Base-by-base conservation (phyloP, 2,797 vertebrate genomes). In the Melopsittacus undulatus region DNA sequence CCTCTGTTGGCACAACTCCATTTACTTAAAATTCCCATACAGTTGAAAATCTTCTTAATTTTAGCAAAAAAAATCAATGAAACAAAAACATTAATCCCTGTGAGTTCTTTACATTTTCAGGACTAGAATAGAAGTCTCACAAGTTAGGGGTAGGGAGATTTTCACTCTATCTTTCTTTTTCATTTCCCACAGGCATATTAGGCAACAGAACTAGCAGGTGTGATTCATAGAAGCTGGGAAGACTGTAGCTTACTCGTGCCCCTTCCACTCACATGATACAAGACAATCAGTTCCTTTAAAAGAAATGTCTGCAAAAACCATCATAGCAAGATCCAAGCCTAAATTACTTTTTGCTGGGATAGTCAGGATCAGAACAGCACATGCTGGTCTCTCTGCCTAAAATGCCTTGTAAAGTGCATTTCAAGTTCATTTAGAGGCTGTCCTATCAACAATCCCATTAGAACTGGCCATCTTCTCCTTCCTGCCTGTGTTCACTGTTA, bases 291-390 rank as follows among this genome's bases (percentile, higher is more conserved):
- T 69, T 73, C 6, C 29, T 89, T 49, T 24, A 7, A 66, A 61
- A 46, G 22, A 61, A 61, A 30, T 3, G 1, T 40, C 86, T 78
- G 15, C 13, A 77, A 34, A 90, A 85, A 8, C 1, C 5, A 8
- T 40, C 9, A 7, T 12, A 62, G 7, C 8, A n/a, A 40, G 48
- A 52, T 70, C 11, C 21, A 48, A 85, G 7, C 26, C 29, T 57
- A 42, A 69, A 62, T 45, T 42, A 85, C 12, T 69, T 63, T 83
- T 70, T 77, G 13, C 38, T 62, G 17, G 38, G 29, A 34, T 1
- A 0, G 1, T 77, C n/a, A 40, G 34, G 29, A 63, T 56, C 48
- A 72, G 42, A 43, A n/a, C 27, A 1, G 0, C 18, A n/a, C 11
- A 8, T 19, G 8, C 34, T 10, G 5, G 9, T 46, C 14, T 27